Evolutionary conservation across 2,888 invertebrate genomes (phyloP).

Genomic region (Drosophila rellima): DNA sequence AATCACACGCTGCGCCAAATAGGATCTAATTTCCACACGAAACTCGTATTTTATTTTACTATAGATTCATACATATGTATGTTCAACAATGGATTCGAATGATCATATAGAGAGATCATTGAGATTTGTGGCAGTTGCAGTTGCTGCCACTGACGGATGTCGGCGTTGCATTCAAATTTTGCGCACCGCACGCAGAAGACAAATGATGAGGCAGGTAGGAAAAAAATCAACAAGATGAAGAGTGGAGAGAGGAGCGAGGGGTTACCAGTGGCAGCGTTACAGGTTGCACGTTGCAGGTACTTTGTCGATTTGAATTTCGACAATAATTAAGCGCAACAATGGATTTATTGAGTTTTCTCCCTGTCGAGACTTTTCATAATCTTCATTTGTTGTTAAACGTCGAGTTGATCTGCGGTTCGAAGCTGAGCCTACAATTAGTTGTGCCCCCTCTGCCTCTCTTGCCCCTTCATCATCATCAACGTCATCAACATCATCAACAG

Average conservation of each 20-base stretch:
- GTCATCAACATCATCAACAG: conserved; percentile 21
- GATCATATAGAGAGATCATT: conserved; percentile 71
- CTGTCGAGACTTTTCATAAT: conserved; percentile 16
- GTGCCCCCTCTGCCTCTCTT: conserved; percentile 22
- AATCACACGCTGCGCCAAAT: conserved; percentile 81
- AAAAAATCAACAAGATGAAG: background rate
- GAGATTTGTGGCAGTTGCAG: conserved; percentile 37
- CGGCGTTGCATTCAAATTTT: conserved; percentile 80
- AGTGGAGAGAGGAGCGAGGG: background rate
- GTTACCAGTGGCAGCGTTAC: conserved; percentile 21
- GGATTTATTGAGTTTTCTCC: conserved; percentile 75
- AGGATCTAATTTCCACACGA: conserved; percentile 83
- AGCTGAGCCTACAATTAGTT: conserved; percentile 75
- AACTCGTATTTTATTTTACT: conserved; percentile 31
- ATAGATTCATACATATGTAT: too few relatives aligned
- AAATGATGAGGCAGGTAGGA: conserved; percentile 66
- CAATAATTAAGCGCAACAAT: conserved; percentile 83
- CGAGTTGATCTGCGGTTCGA: conserved; percentile 65
- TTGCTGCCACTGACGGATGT: conserved; percentile 49
- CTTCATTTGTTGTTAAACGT: conserved; percentile 41
- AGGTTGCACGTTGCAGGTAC: conserved; percentile 41
- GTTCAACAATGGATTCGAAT: conserved; percentile 22
- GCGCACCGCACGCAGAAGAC: conserved; percentile 73
- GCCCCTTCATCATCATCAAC: conserved; percentile 28
- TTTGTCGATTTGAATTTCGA: conserved; percentile 75